phyloP scores from a whole-genome alignment of 2,888 invertebrate genomes.

The Heliconius erato region DNA sequence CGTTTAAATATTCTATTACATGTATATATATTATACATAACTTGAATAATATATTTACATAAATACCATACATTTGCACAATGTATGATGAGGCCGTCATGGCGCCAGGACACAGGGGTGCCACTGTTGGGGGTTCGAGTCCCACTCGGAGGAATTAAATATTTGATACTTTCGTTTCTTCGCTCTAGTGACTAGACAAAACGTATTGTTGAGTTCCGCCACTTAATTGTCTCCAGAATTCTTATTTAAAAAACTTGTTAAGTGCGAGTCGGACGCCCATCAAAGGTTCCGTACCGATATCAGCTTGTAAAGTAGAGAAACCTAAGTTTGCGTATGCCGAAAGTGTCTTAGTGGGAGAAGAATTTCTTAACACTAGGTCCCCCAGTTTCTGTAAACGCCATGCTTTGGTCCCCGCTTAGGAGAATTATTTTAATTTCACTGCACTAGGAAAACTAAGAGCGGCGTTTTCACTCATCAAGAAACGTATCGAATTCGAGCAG shows the following conservation, averaged over 20 bases:
- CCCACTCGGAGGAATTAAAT: neutral
- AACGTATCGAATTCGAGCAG: neutral
- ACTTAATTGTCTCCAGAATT: neutral
- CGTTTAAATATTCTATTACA: constrained; percentile 15
- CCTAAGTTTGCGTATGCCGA: too few species aligned
- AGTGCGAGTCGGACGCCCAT: too few species aligned
- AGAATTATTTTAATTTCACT: too few species aligned
- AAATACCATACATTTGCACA: neutral
- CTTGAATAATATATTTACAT: neutral
- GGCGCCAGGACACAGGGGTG: neutral
- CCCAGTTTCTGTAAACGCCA: too few species aligned
- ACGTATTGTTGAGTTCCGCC: neutral
- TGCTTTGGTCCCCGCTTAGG: too few species aligned
- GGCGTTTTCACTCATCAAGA: too few species aligned
- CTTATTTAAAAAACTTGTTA: too few species aligned
- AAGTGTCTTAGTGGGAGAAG: too few species aligned
- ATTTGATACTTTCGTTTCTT: neutral
- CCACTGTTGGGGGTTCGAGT: neutral
- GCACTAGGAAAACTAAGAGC: too few species aligned
- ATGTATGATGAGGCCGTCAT: neutral
- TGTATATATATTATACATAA: neutral
- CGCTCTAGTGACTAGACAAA: neutral
- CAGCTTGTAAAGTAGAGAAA: too few species aligned
- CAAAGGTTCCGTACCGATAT: too few species aligned
- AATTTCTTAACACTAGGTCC: too few species aligned